Evolutionary conservation across 2,888 invertebrate species (phyloP).

Genomic region (Shargacucullia verbasci): DNA sequence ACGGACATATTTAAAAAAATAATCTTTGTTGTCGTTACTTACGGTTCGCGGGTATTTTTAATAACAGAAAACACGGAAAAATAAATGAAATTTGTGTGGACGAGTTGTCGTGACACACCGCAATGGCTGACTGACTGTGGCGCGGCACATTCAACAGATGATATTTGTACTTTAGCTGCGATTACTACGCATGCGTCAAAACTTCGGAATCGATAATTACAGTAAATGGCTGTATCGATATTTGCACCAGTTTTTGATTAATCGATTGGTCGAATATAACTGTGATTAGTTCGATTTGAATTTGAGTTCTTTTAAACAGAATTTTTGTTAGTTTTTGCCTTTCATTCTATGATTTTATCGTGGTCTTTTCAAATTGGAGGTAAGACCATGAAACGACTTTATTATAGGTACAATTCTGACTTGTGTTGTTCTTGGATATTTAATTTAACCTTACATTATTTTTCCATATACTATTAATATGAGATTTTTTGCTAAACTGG

Average conservation of each 20-base stretch:
- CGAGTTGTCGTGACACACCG: constrained; percentile 68
- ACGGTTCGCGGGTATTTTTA: constrained; percentile 57
- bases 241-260: constrained; percentile 33
- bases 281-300: constrained; percentile 1
- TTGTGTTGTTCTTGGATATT: not conserved
- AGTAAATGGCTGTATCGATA: constrained; percentile 49
- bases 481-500: too few species aligned
- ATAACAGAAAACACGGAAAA: constrained; percentile 67
- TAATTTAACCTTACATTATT: not conserved
- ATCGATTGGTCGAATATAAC: constrained; percentile 28
- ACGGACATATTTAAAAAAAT: constrained; percentile 30
- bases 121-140: constrained; percentile 81
- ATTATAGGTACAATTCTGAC: not conserved
- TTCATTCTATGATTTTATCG: not conserved
- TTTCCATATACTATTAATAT: too few species aligned
- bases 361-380: not conserved
- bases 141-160: constrained; percentile 77
- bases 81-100: constrained; percentile 65
- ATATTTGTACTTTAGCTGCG: constrained; percentile 73
- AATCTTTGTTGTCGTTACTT: constrained; percentile 46
- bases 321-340: not conserved
- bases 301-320: not conserved
- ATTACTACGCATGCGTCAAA: constrained; percentile 76
- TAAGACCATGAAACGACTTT: not conserved
- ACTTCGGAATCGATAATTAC: constrained; percentile 76